Base-by-base conservation (phyloP, 2,797 vertebrate genomes). In the Sardinella longiceps region DNA sequence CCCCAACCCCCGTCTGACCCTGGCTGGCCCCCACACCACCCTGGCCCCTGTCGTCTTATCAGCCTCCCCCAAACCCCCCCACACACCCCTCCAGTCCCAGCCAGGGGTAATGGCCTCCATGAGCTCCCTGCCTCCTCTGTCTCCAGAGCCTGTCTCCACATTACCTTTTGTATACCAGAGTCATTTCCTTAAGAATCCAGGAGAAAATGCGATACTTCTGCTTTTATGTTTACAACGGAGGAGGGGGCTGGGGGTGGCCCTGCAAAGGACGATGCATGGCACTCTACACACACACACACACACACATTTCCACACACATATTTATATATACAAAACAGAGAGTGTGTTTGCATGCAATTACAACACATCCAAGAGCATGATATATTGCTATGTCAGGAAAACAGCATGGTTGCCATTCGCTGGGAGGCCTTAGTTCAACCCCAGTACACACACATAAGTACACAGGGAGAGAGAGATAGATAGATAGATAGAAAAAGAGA, bases 111-210 rank as follows among this genome's bases (percentile, higher is more conserved):
- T 95, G 93, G 94, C 94, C 94, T 93, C 92, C 91, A 92, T 91
- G 95, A 94, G 91, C 94, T 94, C 94, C 94, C 92, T 94, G 94
- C 94, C 92, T 92, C 89, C 92, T 92, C 89, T 80, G 91, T 95
- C 95, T 96, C 86, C 80, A 93, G 94, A 94, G 93, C 94, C 94
- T 80, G 89, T 92, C 94, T 94, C 91, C 92, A 92, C 90, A 87
- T 92, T 92, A 92, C 89, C 92, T 87, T 86, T 94, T 92, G 93
- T 96, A 95, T 95, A 96, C 92, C 93, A 96, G 93, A 93, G 93
- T 91, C 93, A 96, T 97, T 98, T 98, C 95, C 96, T 96, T 91
- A 96, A 96, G 95, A 97, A 96, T 96, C 94, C 90, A 86, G 91
- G 28, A 93, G 92, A 93, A 91, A 96, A 94, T 85, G 91, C 90